phyloP scores from a whole-genome alignment of 2,797 vertebrate species.

The Ctenosaura bakeri region DNA sequence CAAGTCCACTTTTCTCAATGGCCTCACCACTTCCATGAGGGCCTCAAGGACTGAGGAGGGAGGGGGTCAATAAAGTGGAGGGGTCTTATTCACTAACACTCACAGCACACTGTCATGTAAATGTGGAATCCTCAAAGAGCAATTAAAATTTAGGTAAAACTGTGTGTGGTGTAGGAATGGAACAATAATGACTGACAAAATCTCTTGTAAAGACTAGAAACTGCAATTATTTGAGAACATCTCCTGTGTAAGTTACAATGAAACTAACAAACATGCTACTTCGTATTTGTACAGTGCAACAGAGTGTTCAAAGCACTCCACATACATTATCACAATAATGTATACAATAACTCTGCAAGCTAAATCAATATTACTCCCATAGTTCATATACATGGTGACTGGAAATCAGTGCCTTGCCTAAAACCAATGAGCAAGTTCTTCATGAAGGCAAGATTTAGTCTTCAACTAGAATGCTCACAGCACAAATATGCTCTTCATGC shows the following conservation, averaged over 20 bases:
- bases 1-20: slow-evolving; percentile 71
- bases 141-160: slow-evolving; percentile 63
- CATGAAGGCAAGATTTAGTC: neutral
- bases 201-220: neutral
- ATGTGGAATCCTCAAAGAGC: slow-evolving; percentile 66
- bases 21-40: slow-evolving; percentile 69
- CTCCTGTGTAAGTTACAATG: neutral
- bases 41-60: slow-evolving; percentile 66
- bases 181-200: neutral
- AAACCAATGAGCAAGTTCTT: neutral
- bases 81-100: slow-evolving; percentile 70
- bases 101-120: slow-evolving; percentile 68
- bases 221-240: no score
- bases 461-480: neutral
- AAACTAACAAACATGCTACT: slow-evolving; percentile 7
- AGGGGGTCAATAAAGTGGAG: slow-evolving; percentile 62
- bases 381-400: no score
- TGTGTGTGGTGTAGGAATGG: slow-evolving; percentile 61
- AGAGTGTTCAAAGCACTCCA: neutral
- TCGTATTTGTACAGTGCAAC: neutral
- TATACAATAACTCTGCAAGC: neutral
- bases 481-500: neutral
- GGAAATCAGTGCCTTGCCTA: no score
- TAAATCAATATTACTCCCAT: neutral
- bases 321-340: neutral